Conservation (phyloP, 1,140 invertebrate species). For the Pararge aegeria region DNA sequence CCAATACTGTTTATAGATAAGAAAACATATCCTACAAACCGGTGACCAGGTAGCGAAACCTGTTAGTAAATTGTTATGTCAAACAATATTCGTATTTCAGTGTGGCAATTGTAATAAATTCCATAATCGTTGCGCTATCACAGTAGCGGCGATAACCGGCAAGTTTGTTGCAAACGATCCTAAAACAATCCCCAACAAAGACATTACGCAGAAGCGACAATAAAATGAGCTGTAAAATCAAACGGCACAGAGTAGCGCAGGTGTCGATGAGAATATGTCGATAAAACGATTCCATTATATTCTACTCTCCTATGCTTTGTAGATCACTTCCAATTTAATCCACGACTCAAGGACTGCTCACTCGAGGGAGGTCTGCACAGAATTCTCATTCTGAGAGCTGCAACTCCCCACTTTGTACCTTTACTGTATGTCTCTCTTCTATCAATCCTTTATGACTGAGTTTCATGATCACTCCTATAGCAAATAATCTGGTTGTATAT, state of each 20-base stretch:
- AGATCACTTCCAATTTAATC: too few species aligned
- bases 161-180: slow-evolving; percentile 33
- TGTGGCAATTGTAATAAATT: slow-evolving; percentile 26
- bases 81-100: slow-evolving; percentile 32
- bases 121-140: slow-evolving; percentile 28
- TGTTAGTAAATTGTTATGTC: slow-evolving; percentile 15
- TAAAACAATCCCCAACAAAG: slow-evolving; percentile 38
- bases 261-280: slow-evolving; percentile 35
- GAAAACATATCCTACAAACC: slow-evolving; percentile 16
- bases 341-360: too few species aligned
- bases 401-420: too few species aligned
- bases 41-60: slow-evolving; percentile 14
- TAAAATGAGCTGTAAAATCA: slow-evolving; percentile 53
- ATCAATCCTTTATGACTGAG: too few species aligned
- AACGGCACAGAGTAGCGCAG: slow-evolving; percentile 34
- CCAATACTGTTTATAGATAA: slow-evolving; percentile 6
- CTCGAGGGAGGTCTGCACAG: too few species aligned
- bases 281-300: slow-evolving; percentile 24
- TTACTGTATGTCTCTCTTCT: too few species aligned
- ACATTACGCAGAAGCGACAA: slow-evolving; percentile 38
- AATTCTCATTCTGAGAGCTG: too few species aligned
- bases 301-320: too few species aligned
- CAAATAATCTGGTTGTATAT: too few species aligned
- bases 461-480: too few species aligned
- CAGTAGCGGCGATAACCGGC: slow-evolving; percentile 27